phyloP scores from a whole-genome alignment of 2,888 invertebrate species.

The Boloria selene region DNA sequence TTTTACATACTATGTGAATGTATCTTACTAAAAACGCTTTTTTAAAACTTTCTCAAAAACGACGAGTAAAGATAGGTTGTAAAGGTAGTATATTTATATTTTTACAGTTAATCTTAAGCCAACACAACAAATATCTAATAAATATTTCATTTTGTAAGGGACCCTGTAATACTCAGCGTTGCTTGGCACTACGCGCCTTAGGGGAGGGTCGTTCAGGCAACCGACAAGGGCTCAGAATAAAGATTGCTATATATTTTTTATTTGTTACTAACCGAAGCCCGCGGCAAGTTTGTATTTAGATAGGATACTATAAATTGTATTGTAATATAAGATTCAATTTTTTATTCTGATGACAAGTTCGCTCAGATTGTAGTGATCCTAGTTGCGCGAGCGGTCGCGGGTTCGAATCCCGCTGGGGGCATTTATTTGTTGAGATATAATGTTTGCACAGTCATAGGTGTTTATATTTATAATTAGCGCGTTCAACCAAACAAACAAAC shows the following conservation, averaged over 20 bases:
- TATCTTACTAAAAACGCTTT: too few species aligned
- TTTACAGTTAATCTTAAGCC: background rate
- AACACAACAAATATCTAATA: background rate
- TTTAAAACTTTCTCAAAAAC: too few species aligned
- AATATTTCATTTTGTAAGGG: background rate
- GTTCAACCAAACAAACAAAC: too few species aligned
- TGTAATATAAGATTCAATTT: conserved; percentile 9
- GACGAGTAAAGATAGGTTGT: too few species aligned
- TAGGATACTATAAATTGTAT: conserved; percentile 2
- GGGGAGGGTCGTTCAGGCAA: conserved; percentile 2
- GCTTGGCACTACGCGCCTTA: conserved; percentile 1
- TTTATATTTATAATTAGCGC: too few species aligned
- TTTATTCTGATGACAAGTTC: background rate
- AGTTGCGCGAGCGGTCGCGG: too few species aligned
- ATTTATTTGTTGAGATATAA: too few species aligned
- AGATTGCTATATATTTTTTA: conserved; percentile 16
- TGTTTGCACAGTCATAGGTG: too few species aligned
- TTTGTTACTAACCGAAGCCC: conserved; percentile 4
- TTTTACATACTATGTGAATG: too few species aligned
- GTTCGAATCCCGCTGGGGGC: too few species aligned
- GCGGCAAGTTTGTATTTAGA: background rate
- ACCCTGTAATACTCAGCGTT: background rate
- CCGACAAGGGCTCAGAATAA: conserved; percentile 9
- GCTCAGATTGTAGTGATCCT: too few species aligned
- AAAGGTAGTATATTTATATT: too few species aligned